Percentiles rank a stretch among this genome's conserved stretches.
phyloP scores from a whole-genome alignment of 2,888 invertebrate genomes.

The Cheilosia impressa region DNA sequence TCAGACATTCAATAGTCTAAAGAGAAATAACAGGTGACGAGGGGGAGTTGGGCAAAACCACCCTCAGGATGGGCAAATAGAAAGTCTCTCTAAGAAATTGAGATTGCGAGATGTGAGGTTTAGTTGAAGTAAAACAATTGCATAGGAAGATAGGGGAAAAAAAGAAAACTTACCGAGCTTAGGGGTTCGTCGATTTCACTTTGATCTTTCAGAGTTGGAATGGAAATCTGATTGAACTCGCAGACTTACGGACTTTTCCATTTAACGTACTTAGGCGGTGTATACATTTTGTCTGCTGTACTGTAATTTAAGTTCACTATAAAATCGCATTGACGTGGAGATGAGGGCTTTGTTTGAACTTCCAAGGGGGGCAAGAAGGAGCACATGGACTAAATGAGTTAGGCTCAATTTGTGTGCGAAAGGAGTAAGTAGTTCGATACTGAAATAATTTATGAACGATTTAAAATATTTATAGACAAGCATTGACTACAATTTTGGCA shows the following conservation, averaged over 20 bases:
- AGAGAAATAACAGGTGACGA: conserved; percentile 34
- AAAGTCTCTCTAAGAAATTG: conserved; percentile 49
- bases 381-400: no score
- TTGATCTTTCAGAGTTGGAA: conserved; percentile 47
- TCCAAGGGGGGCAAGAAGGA: no score
- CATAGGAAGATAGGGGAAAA: background rate
- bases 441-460: no score
- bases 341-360: background rate
- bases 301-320: conserved; percentile 43
- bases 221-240: conserved; percentile 52
- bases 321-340: no score
- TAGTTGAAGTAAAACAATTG: conserved; percentile 55
- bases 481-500: no score
- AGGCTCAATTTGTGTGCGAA: no score
- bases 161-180: conserved; percentile 30
- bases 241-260: conserved; percentile 48
- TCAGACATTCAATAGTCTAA: conserved; percentile 61
- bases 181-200: conserved; percentile 38
- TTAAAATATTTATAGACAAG: no score
- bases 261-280: conserved; percentile 9
- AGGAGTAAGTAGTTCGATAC: no score
- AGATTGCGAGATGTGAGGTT: conserved; percentile 35
- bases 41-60: conserved; percentile 2
- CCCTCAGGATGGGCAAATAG: conserved; percentile 14
- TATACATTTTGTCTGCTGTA: conserved; percentile 5